phyloP scores from a whole-genome alignment of 1,140 invertebrate species.

The Teleopsis dalmanni region DNA sequence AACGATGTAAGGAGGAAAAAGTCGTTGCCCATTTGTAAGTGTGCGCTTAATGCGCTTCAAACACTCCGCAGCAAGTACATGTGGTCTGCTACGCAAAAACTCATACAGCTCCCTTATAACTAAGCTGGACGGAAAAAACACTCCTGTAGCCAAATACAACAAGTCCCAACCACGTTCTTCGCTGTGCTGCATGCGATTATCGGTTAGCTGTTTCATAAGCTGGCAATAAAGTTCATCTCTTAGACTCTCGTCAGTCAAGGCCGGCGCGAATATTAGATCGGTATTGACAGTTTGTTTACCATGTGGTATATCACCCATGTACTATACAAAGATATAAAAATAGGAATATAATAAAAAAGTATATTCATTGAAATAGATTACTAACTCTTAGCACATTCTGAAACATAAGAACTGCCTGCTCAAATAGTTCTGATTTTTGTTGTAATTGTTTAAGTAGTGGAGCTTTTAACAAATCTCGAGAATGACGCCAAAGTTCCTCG shows the following conservation, averaged over 20 bases:
- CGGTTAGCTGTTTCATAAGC: conserved; percentile 88
- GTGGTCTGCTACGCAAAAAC: conserved; percentile 71
- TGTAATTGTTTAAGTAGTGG: conserved; percentile 78
- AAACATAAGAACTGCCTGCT: conserved; percentile 68
- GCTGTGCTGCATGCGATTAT: conserved; percentile 71
- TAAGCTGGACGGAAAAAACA: conserved; percentile 64
- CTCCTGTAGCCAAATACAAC: conserved; percentile 82
- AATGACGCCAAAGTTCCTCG: conserved; percentile 75
- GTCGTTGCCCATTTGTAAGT: conserved; percentile 67
- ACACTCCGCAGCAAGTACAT: conserved; percentile 74
- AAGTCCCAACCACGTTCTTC: conserved; percentile 91
- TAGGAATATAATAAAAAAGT: not conserved
- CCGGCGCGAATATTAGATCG: conserved; percentile 79
- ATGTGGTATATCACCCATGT: conserved; percentile 89
- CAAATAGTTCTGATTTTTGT: conserved; percentile 64
- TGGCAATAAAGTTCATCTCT: conserved; percentile 92
- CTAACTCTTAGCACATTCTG: conserved; percentile 68
- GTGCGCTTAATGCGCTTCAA: conserved; percentile 74
- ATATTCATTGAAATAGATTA: not conserved
- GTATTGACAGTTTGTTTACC: conserved; percentile 61
- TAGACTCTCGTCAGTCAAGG: conserved; percentile 69
- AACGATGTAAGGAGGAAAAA: conserved; percentile 84
- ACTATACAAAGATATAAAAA: conserved; percentile 38
- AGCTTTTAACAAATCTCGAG: conserved; percentile 73
- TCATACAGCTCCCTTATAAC: conserved; percentile 54